Conservation (phyloP, 2,888 invertebrate species). For the Thereva unica region DNA sequence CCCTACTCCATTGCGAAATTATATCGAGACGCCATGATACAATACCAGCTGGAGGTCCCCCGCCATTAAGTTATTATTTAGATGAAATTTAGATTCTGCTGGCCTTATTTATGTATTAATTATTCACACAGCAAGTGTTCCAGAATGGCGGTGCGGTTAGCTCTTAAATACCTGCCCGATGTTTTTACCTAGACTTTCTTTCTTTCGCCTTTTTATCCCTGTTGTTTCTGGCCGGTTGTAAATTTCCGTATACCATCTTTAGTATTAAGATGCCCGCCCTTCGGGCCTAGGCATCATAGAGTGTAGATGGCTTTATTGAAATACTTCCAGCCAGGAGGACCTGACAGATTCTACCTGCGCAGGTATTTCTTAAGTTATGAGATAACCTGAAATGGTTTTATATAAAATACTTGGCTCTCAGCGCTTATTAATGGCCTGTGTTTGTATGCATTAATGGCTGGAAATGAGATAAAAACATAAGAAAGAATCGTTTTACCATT, state of each 20-base stretch:
- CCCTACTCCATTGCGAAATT: no score
- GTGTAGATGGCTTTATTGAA: slow-evolving; percentile 9
- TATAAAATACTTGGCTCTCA: no score
- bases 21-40: not conserved
- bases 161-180: slow-evolving; percentile 16
- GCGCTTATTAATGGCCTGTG: not conserved
- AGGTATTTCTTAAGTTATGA: slow-evolving; percentile 16
- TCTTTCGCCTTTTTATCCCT: not conserved
- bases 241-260: slow-evolving; percentile 14
- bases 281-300: slow-evolving; percentile 5
- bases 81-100: slow-evolving; percentile 22
- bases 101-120: slow-evolving; percentile 37
- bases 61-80: slow-evolving; percentile 21
- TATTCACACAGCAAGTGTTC: slow-evolving; percentile 37
- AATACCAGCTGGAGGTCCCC: slow-evolving; percentile 26
- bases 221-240: slow-evolving; percentile 10
- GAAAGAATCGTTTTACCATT: slow-evolving; percentile 21
- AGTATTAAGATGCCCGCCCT: slow-evolving; percentile 19
- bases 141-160: slow-evolving; percentile 27
- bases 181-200: slow-evolving; percentile 19
- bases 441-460: slow-evolving; percentile 16
- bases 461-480: slow-evolving; percentile 26
- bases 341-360: slow-evolving; percentile 19
- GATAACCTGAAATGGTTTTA: slow-evolving; percentile 17
- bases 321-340: slow-evolving; percentile 16